phyloP scores from a whole-genome alignment of 2,113 vertebrate genomes.

The Cheilinus undulatus region DNA sequence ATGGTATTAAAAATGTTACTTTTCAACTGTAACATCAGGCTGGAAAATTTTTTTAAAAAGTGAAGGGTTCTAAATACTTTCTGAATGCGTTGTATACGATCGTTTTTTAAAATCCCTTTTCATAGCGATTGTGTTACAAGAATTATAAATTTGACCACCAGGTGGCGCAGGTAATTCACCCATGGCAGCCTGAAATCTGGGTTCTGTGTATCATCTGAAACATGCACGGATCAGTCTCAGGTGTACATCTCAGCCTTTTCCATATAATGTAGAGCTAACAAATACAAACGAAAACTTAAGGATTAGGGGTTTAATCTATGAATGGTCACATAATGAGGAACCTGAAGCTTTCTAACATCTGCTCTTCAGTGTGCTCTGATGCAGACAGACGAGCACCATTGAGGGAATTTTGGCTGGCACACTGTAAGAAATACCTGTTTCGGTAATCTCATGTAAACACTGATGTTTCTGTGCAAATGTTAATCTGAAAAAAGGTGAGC shows the following conservation, averaged over 20 bases:
- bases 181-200: not conserved
- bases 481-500: not conserved
- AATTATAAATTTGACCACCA: slow-evolving; percentile 4
- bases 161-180: slow-evolving; percentile 10
- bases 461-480: too few species aligned
- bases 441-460: not conserved
- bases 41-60: too few species aligned
- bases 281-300: not conserved
- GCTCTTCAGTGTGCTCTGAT: not conserved
- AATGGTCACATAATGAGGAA: not conserved
- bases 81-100: too few species aligned
- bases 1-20: too few species aligned
- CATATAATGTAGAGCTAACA: not conserved
- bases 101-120: too few species aligned
- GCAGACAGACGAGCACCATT: slow-evolving; percentile 11
- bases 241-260: not conserved
- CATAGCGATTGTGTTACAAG: not conserved
- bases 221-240: not conserved
- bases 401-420: slow-evolving; percentile 31
- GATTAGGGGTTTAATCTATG: not conserved
- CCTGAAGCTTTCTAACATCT: not conserved
- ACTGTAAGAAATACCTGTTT: slow-evolving; percentile 39
- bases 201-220: not conserved
- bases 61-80: too few species aligned
- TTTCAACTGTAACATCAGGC: too few species aligned